Conservation (phyloP, 1,140 invertebrate species). For the Bombus terrestris region DNA sequence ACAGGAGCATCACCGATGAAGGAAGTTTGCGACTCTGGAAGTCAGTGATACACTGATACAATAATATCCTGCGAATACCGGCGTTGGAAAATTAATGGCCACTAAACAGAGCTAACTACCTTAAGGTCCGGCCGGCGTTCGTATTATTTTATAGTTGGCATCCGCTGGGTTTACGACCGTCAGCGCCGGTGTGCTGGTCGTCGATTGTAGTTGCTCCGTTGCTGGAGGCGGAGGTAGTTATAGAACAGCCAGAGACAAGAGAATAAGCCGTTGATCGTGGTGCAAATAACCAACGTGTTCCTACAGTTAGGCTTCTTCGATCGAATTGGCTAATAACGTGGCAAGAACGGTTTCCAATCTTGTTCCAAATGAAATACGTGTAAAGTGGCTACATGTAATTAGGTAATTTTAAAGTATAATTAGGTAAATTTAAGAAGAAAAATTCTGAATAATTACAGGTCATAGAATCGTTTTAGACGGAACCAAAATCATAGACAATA, state of each 20-base stretch:
- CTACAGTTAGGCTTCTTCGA: constrained; percentile 16
- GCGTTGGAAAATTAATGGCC: constrained; percentile 73
- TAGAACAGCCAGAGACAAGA: not conserved
- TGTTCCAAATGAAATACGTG: too few species aligned
- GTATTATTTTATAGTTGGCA: constrained; percentile 78
- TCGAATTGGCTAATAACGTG: too few species aligned
- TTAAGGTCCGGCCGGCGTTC: constrained; percentile 58
- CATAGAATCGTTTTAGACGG: too few species aligned
- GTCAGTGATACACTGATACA: constrained; percentile 33
- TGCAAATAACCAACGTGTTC: constrained; percentile 48
- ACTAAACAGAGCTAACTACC: constrained; percentile 74
- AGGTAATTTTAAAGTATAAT: too few species aligned
- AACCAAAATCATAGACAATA: too few species aligned
- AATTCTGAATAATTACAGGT: too few species aligned
- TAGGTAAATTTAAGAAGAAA: too few species aligned
- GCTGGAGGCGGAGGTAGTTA: not conserved
- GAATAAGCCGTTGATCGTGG: not conserved
- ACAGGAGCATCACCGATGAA: not conserved
- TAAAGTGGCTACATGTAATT: too few species aligned
- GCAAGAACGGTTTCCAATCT: too few species aligned
- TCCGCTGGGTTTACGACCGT: constrained; percentile 73
- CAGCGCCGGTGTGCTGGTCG: not conserved
- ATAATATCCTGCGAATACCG: constrained; percentile 48
- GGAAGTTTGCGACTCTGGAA: not conserved
- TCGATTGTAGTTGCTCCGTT: constrained; percentile 19